A percentile compares a stretch with the other conserved stretches of the same genome.
Evolutionary conservation across 2,113 vertebrate species (phyloP).

Genomic region (Sturnus vulgaris): DNA sequence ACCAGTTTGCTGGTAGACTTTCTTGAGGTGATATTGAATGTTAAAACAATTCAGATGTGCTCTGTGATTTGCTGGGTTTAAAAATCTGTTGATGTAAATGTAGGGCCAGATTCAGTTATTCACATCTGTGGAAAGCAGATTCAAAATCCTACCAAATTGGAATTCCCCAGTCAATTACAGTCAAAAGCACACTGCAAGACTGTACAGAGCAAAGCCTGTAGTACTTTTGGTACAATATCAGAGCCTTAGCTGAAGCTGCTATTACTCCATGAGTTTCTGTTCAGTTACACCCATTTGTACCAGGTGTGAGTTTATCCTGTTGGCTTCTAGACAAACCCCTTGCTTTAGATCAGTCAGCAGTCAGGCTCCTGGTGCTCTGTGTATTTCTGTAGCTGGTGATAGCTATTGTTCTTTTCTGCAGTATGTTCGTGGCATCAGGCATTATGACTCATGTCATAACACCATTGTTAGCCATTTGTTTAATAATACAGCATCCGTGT

Average conservation of each 20-base stretch:
- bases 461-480: constrained; percentile 38
- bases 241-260: neutral
- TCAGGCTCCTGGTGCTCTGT: neutral
- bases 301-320: neutral
- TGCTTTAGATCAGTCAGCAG: neutral
- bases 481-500: constrained; percentile 29
- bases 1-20: neutral
- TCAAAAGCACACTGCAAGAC: neutral
- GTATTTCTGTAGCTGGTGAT: neutral
- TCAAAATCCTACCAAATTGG: neutral
- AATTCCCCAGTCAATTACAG: neutral
- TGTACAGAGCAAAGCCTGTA: neutral
- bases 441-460: constrained; percentile 43
- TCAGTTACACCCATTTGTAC: neutral
- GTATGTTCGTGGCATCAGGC: neutral
- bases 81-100: neutral
- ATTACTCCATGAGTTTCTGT: neutral
- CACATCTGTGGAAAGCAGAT: neutral
- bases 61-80: neutral
- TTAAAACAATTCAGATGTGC: neutral
- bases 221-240: neutral
- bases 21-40: neutral
- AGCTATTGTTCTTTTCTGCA: constrained; percentile 41
- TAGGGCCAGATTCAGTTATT: neutral
- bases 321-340: neutral